phyloP scores from a whole-genome alignment of 2,797 vertebrate species.

The Lemur catta region DNA sequence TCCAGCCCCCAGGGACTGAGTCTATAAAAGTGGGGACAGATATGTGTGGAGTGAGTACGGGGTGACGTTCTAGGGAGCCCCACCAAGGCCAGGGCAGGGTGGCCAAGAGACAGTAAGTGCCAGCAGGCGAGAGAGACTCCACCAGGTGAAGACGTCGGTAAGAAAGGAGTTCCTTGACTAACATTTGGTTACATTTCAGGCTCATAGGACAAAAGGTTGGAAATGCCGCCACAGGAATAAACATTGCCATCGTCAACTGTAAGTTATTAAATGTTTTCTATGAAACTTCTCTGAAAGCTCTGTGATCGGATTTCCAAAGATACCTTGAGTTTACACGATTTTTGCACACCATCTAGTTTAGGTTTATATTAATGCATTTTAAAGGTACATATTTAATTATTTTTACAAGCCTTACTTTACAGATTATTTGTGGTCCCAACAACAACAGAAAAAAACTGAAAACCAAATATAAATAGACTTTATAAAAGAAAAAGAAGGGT shows the following conservation, averaged over 20 bases:
- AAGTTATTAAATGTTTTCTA: conserved; percentile 63
- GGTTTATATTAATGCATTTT: neutral
- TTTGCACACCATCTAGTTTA: neutral
- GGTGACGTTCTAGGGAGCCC: neutral
- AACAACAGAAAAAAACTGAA: neutral
- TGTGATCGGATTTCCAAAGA: neutral
- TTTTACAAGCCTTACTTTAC: neutral
- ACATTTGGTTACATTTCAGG: conserved; percentile 78
- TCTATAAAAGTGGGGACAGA: neutral
- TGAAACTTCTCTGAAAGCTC: neutral
- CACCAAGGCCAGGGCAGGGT: neutral
- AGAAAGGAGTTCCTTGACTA: neutral
- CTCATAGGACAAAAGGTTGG: conserved; percentile 74
- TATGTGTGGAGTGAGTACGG: neutral
- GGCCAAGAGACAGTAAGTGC: fast-evolving
- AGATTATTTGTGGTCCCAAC: neutral
- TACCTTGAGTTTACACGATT: neutral
- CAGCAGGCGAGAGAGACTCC: fast-evolving
- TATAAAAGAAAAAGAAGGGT: neutral
- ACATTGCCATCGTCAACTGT: conserved; percentile 84
- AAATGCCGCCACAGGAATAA: conserved; percentile 83
- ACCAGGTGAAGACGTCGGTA: too few species aligned
- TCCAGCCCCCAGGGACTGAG: neutral
- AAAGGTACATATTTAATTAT: neutral
- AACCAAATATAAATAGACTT: neutral